Base-by-base conservation (phyloP, 2,113 vertebrate species). In the Sebastes fasciatus region DNA sequence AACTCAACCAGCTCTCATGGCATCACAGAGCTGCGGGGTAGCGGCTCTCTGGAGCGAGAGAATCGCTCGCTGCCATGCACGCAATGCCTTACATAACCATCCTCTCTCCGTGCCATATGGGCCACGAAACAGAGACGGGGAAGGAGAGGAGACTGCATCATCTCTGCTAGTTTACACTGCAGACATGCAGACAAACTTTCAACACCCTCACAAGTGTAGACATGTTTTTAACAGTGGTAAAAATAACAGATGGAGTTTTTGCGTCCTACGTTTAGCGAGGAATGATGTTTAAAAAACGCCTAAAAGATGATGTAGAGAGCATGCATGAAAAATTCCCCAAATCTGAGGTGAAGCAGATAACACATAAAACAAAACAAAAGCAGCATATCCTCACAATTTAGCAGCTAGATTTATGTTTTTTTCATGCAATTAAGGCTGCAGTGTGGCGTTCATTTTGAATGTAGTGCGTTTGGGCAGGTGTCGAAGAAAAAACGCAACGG, bases 61-160 rank as follows among this genome's bases (percentile, higher is more conserved):
- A 60, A 86, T 74, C 6, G 1, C 23, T 79, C 80, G 75, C 57
- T 42, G 73, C 78, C 42, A 0, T 16, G 88, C 87, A 92, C 87
- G 85, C 88, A 87, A 87, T 0, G 79, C 34, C 87, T 94, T 92
- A 92, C 77, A 76, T 93, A 93, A 94, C 70, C 77, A 72, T n/a
- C 67, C 82, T 79, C 87, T 17, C 82, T 79, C 87, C 14, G 71
- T 60, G 79, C 74, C 89, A 86, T 89, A 85, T 74, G 86, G 69
- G 58, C 45, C 48, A 66, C 13, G 42, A 73, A 19, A 2, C 13
- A 62, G 66, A 8, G 14, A 16, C 42, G 11, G 58, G 9, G 57
- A 8, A 43, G 11, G 9, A 26, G 21, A 67, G 16, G 45, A 61
- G 66, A 69, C 48, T 12, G 46, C 9, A 11, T 48, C 61, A 66